Conservation (phyloP, 2,797 vertebrate species). For the Cheirogaleus major region DNA sequence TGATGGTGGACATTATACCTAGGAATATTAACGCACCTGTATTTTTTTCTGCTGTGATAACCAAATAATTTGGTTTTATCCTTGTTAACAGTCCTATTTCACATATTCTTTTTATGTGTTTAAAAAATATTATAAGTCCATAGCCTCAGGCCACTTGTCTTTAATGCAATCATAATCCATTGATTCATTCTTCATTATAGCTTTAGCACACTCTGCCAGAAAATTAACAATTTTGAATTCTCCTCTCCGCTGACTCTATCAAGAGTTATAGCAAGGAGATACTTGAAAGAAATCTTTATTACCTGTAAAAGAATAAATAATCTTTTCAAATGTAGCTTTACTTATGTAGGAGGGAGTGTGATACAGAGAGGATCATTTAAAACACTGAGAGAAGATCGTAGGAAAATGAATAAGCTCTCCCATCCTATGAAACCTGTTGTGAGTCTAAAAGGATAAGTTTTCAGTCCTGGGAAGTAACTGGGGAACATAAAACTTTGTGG, state of each 20-base stretch:
- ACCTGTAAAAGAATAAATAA: background rate
- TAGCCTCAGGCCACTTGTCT: background rate
- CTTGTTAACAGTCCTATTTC: background rate
- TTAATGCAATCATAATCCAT: background rate
- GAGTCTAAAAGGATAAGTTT: background rate
- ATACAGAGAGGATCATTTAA: background rate
- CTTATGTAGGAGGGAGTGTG: background rate
- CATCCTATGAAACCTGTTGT: background rate
- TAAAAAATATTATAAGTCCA: background rate
- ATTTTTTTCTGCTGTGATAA: background rate
- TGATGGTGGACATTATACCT: background rate
- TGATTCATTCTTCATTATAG: background rate
- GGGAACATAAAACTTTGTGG: background rate
- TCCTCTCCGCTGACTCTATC: background rate
- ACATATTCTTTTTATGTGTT: background rate
- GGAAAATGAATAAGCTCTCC: background rate
- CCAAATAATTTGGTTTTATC: conserved; percentile 11
- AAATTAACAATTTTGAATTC: background rate
- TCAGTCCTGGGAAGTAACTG: background rate
- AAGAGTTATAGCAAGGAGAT: background rate
- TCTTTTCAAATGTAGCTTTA: background rate
- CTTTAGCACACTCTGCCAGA: background rate
- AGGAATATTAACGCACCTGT: background rate
- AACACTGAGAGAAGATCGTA: background rate
- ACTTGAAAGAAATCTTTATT: background rate